Evolutionary conservation across 2,797 vertebrate species (phyloP), one percentile per base, ranked within the genome.

Genomic region (Anas bernieri): DNA sequence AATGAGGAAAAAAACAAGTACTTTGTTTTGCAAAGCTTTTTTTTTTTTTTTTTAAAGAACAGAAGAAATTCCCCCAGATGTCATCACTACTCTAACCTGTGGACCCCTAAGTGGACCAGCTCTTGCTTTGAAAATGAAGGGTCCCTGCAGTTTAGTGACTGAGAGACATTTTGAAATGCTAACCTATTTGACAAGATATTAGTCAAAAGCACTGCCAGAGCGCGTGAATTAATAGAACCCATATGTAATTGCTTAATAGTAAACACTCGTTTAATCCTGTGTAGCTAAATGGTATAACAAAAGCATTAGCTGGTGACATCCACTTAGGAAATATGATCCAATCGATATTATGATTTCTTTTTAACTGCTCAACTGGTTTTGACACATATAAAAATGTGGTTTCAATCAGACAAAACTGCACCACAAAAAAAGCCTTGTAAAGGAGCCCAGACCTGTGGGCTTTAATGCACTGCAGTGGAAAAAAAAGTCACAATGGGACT

Each of bases 321-420:
- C 90, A 97, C 92, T 98, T 97, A 97, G 94, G 97, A 97, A 98
- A 98, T 96, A 97, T 82, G 98, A 98, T 97, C 97, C 97, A 97
- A 97, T 97, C 95, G 72, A 96, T 97, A 97, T 96, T 94, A 92
- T 84, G 93, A 97, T 97, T 98, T 97, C 96, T 97, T 97, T 97
- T 95, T 93, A 97, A 98, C 91, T 94, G 92, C 93, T 97, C 97
- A 98, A 98, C 95, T 97, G 83, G 90, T 97, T 97, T 97, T 97
- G 97, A 97, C 97, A 98, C 97, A 94, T 95, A 96, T 94, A 96
- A 97, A 98, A 98, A 97, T 97, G 94, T 98, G 97, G 95, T 98
- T 98, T 97, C 96, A 97, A 97, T 98, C 96, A 97, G 77, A 93
- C 92, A 78, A 94, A 97, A 97, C n/a, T 96, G 87, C 86, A 80